Evolutionary conservation across 1,140 invertebrate genomes (phyloP).

Genomic region (Heliothis subflexa): DNA sequence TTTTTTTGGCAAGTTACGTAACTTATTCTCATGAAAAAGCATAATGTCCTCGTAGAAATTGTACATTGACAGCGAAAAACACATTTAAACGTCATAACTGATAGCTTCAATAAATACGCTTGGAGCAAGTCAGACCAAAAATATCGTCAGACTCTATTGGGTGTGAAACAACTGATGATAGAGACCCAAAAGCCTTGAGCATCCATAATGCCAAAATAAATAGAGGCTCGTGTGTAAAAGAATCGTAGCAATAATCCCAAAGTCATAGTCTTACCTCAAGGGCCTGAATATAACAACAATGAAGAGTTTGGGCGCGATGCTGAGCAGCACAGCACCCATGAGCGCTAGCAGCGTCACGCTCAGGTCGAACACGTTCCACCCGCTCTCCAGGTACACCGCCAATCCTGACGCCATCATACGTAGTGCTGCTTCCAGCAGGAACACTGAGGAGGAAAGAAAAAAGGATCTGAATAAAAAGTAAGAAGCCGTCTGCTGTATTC

Average conservation of each 20-base stretch:
- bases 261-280: constrained; percentile 78
- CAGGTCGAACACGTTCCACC: constrained; percentile 96
- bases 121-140: no score
- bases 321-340: constrained; percentile 89
- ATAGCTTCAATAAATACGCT: no score
- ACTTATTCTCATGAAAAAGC: no score
- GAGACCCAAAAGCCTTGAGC: no score
- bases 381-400: constrained; percentile 91
- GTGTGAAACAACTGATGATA: no score
- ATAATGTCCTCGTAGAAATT: no score
- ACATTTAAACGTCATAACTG: no score
- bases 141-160: no score
- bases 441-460: constrained; percentile 87
- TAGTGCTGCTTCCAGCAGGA: constrained; percentile 90
- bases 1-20: no score
- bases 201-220: no score
- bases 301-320: constrained; percentile 89
- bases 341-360: constrained; percentile 90
- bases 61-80: no score
- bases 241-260: not conserved
- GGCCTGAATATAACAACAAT: constrained; percentile 92
- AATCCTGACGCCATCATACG: constrained; percentile 92
- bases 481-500: no score
- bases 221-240: not conserved
- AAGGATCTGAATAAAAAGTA: not conserved